Conservation (phyloP, 2,113 vertebrate species). For the Psilopsiagon aymara region DNA sequence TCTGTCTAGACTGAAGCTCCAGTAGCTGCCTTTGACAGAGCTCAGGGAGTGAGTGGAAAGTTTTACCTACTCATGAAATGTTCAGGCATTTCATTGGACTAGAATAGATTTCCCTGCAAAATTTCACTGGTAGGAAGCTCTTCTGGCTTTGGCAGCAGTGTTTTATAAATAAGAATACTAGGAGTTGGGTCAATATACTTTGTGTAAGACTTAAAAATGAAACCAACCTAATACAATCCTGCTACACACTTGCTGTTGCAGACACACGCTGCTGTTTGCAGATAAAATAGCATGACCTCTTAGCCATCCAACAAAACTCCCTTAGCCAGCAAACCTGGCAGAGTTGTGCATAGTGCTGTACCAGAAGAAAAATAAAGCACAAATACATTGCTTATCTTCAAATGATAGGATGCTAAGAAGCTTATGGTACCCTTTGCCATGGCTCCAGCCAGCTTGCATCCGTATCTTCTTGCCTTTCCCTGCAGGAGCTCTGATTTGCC, state of each 20-base stretch:
- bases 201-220: not conserved
- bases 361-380: not conserved
- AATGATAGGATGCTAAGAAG: not conserved
- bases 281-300: not conserved
- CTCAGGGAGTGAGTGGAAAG: not conserved
- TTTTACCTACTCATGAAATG: not conserved
- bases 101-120: constrained; percentile 6
- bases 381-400: not conserved
- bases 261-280: not conserved
- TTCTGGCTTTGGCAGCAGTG: not conserved
- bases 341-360: not conserved
- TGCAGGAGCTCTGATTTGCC: not conserved
- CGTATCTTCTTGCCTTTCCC: not conserved
- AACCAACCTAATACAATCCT: not conserved
- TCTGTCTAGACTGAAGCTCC: constrained; percentile 21
- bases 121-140: not conserved
- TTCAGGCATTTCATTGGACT: constrained; percentile 17
- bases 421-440: not conserved
- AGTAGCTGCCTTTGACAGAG: not conserved
- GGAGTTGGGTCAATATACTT: not conserved
- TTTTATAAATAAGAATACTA: not conserved
- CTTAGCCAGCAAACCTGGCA: not conserved
- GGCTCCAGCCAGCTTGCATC: not conserved
- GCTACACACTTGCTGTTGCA: not conserved
- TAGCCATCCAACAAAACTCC: not conserved